Evolutionary conservation across 1,140 invertebrate species (phyloP).

Genomic region (Rhysida immarginata): DNA sequence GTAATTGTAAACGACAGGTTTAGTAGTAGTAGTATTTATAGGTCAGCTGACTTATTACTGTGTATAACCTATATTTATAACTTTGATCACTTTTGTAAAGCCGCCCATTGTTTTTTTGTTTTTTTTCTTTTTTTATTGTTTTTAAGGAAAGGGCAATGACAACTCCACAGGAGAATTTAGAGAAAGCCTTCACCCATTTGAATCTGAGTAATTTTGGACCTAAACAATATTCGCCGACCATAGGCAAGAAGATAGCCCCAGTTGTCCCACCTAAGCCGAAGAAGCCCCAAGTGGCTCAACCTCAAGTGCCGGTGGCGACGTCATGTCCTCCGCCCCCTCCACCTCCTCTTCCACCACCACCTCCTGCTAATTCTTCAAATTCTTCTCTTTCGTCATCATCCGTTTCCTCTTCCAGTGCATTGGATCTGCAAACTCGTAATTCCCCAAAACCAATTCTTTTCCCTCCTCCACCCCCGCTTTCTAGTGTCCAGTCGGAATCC

Average conservation of each 20-base stretch:
- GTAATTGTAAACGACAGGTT: too few relatives aligned
- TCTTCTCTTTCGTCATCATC: background rate
- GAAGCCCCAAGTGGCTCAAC: constrained; percentile 37
- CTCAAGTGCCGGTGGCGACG: constrained; percentile 37
- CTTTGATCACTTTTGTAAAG: too few relatives aligned
- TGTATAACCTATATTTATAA: too few relatives aligned
- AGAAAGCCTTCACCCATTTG: background rate
- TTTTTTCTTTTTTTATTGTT: background rate
- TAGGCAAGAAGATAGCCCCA: constrained; percentile 43
- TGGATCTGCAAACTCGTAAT: background rate
- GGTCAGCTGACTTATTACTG: too few relatives aligned
- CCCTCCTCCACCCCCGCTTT: background rate
- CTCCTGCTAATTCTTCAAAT: background rate
- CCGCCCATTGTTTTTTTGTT: background rate
- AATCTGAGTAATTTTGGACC: constrained; percentile 4
- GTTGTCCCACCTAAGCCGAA: constrained; percentile 64
- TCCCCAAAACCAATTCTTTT: background rate
- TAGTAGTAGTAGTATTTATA: too few relatives aligned
- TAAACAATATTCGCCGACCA: constrained; percentile 9
- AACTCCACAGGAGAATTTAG: constrained; percentile 3
- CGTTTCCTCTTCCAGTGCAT: background rate
- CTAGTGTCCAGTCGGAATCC: background rate
- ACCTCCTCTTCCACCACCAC: background rate
- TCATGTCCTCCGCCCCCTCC: background rate
- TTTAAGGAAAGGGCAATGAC: constrained; percentile 1